Base-by-base conservation (phyloP, 1,140 invertebrate species). In the Neoseiulus cucumeris region DNA sequence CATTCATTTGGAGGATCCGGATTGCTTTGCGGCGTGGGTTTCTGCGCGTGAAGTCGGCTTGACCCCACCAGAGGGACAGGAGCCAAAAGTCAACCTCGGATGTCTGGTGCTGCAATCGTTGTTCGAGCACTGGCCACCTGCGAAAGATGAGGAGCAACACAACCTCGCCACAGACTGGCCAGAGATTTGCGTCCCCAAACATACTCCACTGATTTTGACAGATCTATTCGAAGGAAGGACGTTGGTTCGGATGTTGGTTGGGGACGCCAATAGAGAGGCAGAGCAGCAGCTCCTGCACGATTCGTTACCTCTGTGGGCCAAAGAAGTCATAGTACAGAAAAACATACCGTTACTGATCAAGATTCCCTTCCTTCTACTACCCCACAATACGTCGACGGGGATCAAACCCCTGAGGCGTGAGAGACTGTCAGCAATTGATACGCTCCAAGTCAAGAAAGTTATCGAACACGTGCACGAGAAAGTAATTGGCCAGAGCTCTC, bases 391-490 rank as follows among this genome's bases (percentile, higher is more conserved):
- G 70, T 59, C 51, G 22, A 87, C 87, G 70, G 87, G 89, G 70
- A 83, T 89, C 44, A 97, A 97, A 79, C 82, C 86, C 72, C 82
- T 89, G 68, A 94, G 96, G 80, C 87, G 91, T 80, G 95, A 99
- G 77, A 83, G 93, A 22, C 78, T 99, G 67, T 92, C 95, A 69
- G 95, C 96, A 6, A 98, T 95, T 75, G 95, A 99, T 77, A 97
- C 98, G 79, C 91, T 99, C 71, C 93, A 96, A 79, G 89, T 96
- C 66, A 83, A 92, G 47, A 98, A 99, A 82, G 93, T 99, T 5
- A 92, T 95, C n/a, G 95, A 99, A 74, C 95, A 99, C 76, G 93
- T 99, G 17, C 87, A 91, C 68, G 93, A 98, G 71, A 98, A 98
- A 79, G 87, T 98, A 28, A 79, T 98, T 7, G 71, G 18, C 67